A percentile compares a stretch with the other conserved stretches of the same genome.
These are phyloP conservation scores for Agriopis leucophaearia DNA, from an alignment of 2,888 invertebrate genomes.

Conservation along the genomic window DNA sequence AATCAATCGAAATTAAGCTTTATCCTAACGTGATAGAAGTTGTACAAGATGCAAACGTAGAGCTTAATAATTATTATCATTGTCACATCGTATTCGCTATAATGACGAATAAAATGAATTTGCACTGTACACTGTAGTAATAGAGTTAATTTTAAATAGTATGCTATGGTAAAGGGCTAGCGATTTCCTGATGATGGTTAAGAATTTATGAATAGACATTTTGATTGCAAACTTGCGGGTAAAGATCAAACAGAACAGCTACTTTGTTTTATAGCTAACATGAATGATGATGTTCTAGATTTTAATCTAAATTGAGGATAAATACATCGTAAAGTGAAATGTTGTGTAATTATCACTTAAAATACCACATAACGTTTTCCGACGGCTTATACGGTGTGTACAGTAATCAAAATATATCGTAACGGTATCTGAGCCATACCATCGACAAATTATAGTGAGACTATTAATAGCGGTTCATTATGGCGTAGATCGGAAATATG, in stretches of 20 bases:
- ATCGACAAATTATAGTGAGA: too few species aligned
- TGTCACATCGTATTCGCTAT: conserved; percentile 36
- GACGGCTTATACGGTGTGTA: too few species aligned
- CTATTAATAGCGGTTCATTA: too few species aligned
- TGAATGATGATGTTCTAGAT: background rate
- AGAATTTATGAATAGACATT: conserved; percentile 39
- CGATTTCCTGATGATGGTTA: conserved; percentile 48
- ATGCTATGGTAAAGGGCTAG: conserved; percentile 40
- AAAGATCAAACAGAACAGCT: conserved; percentile 14
- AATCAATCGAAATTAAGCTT: conserved; percentile 52
- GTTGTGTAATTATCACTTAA: background rate
- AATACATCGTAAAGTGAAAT: background rate
- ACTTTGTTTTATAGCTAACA: background rate
- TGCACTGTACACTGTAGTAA: conserved; percentile 27
- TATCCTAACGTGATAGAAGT: conserved; percentile 47
- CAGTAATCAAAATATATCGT: too few species aligned
- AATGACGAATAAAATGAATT: conserved; percentile 26
- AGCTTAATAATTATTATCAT: conserved; percentile 46
- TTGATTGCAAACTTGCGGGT: conserved; percentile 12
- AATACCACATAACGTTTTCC: too few species aligned
- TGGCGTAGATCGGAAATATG: too few species aligned
- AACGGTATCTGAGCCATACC: too few species aligned
- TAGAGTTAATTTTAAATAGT: conserved; percentile 16
- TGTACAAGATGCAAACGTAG: conserved; percentile 41
- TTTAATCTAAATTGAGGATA: background rate